Base-by-base conservation (phyloP, 35 echinoderm and acorn worm species). In the Ophiothrix spiculata region DNA sequence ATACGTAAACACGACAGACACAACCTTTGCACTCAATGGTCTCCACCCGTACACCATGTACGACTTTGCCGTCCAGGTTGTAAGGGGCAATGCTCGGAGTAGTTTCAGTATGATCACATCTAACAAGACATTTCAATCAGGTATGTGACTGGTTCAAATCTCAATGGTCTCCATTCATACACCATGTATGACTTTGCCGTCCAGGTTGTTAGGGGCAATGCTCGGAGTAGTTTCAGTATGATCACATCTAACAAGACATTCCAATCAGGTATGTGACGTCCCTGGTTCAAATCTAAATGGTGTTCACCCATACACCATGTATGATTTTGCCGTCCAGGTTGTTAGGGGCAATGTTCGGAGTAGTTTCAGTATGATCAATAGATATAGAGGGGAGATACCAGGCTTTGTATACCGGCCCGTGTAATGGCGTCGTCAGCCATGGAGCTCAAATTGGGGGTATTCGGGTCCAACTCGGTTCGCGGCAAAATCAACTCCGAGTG, bases 261-360 rank as follows among this genome's bases (percentile, higher is more conserved):
- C 39, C 45, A 84, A 34, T 10, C 81, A 64, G 81, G 81, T 84
- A 84, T 35, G 37, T 11, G 35, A 13, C n/a, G n/a, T n/a, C n/a
- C n/a, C 16, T 80, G 38, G 40, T 38, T 38, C 37, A 80, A 80
- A 80, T 40, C 34, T 41, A 80, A 25, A n/a, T n/a, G n/a, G n/a
- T n/a, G n/a, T n/a, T n/a, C n/a, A n/a, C n/a, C n/a, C n/a, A n/a
- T 84, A 37, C 54, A 84, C 81, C 19, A 37, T 64, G 81, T 84
- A 84, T 37, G 23, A 64, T 2, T 84, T 84, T 64, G 17, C 32
- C 63, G 56, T 84, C 29, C 34, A 17, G 37, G 81, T 60, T 21
- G 81, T 56, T 21, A 17, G 8, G 31, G 81, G 54, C 37, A 35
- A 33, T 42, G 42, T n/a, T 35, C 14, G 19, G 1, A 84, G 81